Conservation (phyloP, 2,797 vertebrate species). For the Emydoidea blandingii region DNA sequence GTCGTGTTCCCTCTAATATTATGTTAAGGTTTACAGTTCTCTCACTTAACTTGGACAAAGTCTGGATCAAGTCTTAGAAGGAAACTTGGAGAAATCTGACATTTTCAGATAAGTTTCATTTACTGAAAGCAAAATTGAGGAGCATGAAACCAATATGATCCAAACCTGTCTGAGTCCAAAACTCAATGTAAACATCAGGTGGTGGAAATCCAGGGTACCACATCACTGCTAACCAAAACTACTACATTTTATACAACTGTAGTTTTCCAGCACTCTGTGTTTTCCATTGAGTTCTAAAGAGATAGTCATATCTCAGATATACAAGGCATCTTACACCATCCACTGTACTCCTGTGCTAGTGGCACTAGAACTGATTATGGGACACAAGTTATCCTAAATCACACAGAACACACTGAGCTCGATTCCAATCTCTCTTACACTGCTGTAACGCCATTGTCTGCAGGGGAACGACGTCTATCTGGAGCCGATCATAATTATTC, state of each 20-base stretch:
- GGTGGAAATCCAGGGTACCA: background rate
- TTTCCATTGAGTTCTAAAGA: background rate
- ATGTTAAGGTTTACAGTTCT: background rate
- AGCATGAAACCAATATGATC: rapidly evolving
- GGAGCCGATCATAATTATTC: background rate
- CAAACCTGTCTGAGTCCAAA: background rate
- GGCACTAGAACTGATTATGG: background rate
- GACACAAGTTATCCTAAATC: background rate
- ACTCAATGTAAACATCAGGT: background rate
- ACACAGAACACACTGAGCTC: background rate
- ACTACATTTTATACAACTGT: background rate
- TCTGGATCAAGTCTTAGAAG: background rate
- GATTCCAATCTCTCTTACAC: background rate
- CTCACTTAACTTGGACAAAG: background rate
- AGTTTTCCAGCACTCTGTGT: background rate
- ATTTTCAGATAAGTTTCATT: background rate
- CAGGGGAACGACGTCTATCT: background rate
- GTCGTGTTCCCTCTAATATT: background rate
- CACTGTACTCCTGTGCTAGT: background rate
- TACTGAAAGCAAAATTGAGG: background rate
- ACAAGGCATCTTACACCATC: background rate
- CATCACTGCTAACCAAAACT: background rate
- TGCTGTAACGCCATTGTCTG: background rate
- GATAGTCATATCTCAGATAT: background rate
- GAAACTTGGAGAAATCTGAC: background rate